Evolutionary conservation across 1,140 invertebrate species (phyloP).

Genomic region (Delia radicum): DNA sequence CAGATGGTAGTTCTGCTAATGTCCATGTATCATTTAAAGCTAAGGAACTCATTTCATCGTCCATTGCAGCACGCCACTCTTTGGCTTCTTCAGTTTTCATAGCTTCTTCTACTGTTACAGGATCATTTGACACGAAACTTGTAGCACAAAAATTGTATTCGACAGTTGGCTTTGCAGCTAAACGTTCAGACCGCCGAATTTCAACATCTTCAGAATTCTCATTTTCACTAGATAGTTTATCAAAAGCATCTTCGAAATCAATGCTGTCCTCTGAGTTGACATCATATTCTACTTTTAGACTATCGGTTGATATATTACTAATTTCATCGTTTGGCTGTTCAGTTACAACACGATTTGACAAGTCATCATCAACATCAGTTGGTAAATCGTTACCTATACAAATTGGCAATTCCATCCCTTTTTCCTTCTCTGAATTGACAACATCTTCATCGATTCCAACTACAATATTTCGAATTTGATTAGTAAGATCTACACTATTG

Average conservation of each 20-base stretch:
- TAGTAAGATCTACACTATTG: neutral
- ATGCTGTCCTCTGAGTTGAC: neutral
- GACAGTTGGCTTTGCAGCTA: neutral
- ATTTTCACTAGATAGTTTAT: neutral
- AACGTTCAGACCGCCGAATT: neutral
- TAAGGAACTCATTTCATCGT: neutral
- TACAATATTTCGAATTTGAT: no score
- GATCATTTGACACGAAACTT: constrained; percentile 5
- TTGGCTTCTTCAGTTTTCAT: neutral
- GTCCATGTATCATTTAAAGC: constrained; percentile 33
- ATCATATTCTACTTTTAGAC: neutral
- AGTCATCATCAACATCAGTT: neutral
- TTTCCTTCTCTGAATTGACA: neutral
- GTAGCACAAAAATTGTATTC: neutral
- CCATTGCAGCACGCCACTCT: no score
- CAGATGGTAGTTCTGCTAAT: constrained; percentile 26
- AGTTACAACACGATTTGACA: neutral
- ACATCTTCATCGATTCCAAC: neutral
- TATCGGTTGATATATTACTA: neutral
- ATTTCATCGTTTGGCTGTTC: neutral
- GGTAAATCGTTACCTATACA: no score
- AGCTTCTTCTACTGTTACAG: constrained; percentile 11
- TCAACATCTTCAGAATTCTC: neutral
- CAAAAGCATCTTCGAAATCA: neutral
- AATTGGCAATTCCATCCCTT: neutral